These are phyloP conservation scores for Gymnothorax reevesii DNA, from an alignment of 2,797 vertebrate genomes.

Conservation along the genomic window DNA sequence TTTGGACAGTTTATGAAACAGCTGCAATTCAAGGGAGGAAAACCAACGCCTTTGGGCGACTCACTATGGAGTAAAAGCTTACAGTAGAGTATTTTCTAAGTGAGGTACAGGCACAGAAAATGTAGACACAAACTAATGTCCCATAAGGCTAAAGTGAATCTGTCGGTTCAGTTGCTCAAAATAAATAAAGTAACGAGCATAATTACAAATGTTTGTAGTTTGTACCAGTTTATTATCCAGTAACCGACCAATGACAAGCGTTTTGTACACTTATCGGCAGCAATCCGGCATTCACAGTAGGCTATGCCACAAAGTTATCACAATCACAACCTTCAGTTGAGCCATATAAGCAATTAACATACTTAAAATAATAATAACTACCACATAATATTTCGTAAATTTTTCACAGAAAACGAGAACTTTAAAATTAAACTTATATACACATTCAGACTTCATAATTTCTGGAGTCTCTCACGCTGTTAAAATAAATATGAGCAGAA, in stretches of 20 bases:
- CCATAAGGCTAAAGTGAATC: constrained; percentile 17
- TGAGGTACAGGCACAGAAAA: background rate
- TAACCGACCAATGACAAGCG: constrained; percentile 30
- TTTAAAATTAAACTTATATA: background rate
- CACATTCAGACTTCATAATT: background rate
- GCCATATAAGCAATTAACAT: background rate
- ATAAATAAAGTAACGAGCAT: constrained; percentile 46
- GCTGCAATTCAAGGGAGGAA: background rate
- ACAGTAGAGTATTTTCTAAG: background rate
- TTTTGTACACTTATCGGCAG: background rate
- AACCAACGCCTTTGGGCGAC: too few relatives aligned
- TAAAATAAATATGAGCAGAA: background rate
- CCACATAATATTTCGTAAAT: background rate
- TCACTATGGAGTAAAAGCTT: background rate
- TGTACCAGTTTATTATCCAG: constrained; percentile 36
- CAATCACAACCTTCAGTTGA: background rate
- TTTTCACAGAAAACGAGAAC: background rate
- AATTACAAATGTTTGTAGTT: constrained; percentile 15
- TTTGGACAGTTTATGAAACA: background rate
- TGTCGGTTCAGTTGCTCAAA: background rate
- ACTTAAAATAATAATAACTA: background rate
- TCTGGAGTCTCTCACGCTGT: background rate
- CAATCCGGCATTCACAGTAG: background rate
- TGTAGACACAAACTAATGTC: constrained; percentile 4
- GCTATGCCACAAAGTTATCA: background rate